Evolutionary conservation across 1,140 invertebrate species (phyloP).

Genomic region (Drosophila virilis): DNA sequence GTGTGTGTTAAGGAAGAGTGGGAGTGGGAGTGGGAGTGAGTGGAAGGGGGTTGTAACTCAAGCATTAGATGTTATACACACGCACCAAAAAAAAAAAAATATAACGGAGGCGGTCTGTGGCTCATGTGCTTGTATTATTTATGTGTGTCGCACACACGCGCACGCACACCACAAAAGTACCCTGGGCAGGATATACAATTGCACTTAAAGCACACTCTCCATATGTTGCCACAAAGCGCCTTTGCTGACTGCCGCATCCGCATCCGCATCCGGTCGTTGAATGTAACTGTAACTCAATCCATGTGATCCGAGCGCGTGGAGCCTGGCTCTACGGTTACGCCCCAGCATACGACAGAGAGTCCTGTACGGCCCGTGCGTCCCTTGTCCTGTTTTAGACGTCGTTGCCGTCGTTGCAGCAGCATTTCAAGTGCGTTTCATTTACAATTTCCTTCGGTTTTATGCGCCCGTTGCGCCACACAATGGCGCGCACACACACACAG

Average conservation of each 20-base stretch:
- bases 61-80: constrained; percentile 48
- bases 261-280: constrained; percentile 43
- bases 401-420: constrained; percentile 47
- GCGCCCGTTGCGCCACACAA: constrained; percentile 66
- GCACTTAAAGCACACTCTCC: constrained; percentile 75
- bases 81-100: constrained; percentile 9
- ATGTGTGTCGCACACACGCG: constrained; percentile 53
- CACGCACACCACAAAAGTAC: constrained; percentile 56
- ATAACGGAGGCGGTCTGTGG: background rate
- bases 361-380: background rate
- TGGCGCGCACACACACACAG: constrained; percentile 8
- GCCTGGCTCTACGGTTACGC: constrained; percentile 42
- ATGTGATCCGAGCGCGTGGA: constrained; percentile 20
- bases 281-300: constrained; percentile 55
- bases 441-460: constrained; percentile 77
- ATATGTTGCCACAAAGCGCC: constrained; percentile 76
- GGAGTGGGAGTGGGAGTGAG: no score
- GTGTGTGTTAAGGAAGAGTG: background rate
- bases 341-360: constrained; percentile 7
- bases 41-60: constrained; percentile 21
- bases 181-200: constrained; percentile 75
- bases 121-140: constrained; percentile 70
- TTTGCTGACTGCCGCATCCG: constrained; percentile 46
- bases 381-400: constrained; percentile 1
- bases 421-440: constrained; percentile 81